Conservation (phyloP, 2,888 invertebrate species). For the Branchipolynoe longqiensis region DNA sequence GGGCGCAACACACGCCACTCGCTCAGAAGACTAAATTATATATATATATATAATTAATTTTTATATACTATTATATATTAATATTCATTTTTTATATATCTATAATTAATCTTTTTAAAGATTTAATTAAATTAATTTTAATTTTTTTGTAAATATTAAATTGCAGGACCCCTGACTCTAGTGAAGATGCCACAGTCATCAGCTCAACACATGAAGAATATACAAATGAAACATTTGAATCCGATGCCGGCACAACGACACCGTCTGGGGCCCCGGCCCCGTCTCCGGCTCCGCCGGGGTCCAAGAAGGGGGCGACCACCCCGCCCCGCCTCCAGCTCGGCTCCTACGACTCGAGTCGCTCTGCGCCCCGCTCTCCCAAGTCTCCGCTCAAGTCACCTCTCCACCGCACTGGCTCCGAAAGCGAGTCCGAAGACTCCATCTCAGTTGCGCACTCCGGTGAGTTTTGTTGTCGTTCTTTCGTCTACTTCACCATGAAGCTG, state of each 20-base stretch:
- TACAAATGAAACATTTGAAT: slow-evolving; percentile 58
- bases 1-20: no score
- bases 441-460: slow-evolving; percentile 56
- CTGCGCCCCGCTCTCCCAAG: slow-evolving; percentile 39
- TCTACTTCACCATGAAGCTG: no score
- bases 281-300: slow-evolving; percentile 7
- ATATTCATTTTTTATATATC: no score
- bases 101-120: no score
- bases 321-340: slow-evolving; percentile 44
- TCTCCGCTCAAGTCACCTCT: slow-evolving; percentile 54
- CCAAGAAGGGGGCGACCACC: slow-evolving; percentile 48
- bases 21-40: no score
- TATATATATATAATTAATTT: no score
- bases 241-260: slow-evolving; percentile 13
- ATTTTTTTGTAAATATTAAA: not conserved
- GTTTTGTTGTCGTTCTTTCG: no score
- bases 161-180: slow-evolving; percentile 57
- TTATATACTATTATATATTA: no score
- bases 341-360: not conserved
- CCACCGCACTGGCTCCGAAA: slow-evolving; percentile 45
- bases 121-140: not conserved
- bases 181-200: slow-evolving; percentile 37
- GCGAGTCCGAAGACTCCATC: slow-evolving; percentile 57
- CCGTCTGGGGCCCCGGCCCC: slow-evolving; percentile 28
- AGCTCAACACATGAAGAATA: slow-evolving; percentile 31